Evolutionary conservation across 2,888 invertebrate species (phyloP).

Genomic region (Choreutis nemorana): DNA sequence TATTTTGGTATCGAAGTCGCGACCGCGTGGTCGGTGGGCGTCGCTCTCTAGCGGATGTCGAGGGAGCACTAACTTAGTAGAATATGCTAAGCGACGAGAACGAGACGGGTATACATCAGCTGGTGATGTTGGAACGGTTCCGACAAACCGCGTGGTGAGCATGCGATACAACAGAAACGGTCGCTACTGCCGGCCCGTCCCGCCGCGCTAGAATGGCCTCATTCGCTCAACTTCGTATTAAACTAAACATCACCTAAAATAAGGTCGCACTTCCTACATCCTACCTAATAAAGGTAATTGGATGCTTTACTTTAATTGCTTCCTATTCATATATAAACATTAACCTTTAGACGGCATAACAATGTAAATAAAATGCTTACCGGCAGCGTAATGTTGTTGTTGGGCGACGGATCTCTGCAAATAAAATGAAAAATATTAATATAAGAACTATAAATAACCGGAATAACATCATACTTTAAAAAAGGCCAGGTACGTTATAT

Average conservation of each 20-base stretch:
- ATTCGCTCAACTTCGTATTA: too few species aligned
- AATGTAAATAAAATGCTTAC: slow-evolving; percentile 42
- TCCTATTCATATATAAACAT: neutral
- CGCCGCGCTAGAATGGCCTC: too few species aligned
- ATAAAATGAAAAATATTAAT: too few species aligned
- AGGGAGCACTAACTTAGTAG: slow-evolving; percentile 43
- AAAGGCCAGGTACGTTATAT: too few species aligned
- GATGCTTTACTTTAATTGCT: neutral
- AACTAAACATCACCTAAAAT: neutral
- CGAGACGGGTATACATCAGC: slow-evolving; percentile 30
- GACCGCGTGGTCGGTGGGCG: slow-evolving; percentile 26
- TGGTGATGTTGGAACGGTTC: neutral
- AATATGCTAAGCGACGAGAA: slow-evolving; percentile 36
- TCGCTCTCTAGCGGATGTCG: slow-evolving; percentile 35
- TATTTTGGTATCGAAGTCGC: neutral
- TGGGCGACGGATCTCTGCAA: slow-evolving; percentile 74
- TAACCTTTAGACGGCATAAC: neutral
- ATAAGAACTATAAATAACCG: too few species aligned
- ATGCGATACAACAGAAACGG: neutral
- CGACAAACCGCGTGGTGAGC: neutral
- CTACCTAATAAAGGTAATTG: neutral
- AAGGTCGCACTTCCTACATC: neutral
- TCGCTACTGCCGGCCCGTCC: too few species aligned
- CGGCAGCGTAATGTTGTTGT: slow-evolving; percentile 70
- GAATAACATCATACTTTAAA: too few species aligned